phyloP scores from a whole-genome alignment of 2,113 vertebrate species.

The Xenopus tropicalis region DNA sequence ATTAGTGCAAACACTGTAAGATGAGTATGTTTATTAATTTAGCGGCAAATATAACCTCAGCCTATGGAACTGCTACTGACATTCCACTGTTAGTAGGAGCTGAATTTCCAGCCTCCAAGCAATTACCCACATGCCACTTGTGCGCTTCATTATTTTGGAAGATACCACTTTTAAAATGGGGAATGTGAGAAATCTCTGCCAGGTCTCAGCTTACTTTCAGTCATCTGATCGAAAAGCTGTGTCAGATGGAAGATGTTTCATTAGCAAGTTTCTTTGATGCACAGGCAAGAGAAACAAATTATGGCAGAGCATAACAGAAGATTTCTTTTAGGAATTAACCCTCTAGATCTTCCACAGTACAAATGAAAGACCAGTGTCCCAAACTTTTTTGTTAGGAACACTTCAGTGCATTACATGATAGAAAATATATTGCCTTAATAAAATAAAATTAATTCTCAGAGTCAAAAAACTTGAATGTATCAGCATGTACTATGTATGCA shows the following conservation, averaged over 20 bases:
- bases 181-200: background rate
- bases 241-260: background rate
- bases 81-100: background rate
- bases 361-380: too few species aligned
- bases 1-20: too few species aligned
- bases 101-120: background rate
- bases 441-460: too few species aligned
- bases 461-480: too few species aligned
- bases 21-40: too few species aligned
- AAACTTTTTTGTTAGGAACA: too few species aligned
- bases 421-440: too few species aligned
- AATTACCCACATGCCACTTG: background rate
- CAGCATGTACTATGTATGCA: too few species aligned
- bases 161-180: background rate
- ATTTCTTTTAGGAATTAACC: background rate
- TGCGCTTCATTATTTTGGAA: background rate
- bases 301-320: background rate
- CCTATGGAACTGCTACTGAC: too few species aligned
- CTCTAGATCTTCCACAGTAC: background rate
- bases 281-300: background rate
- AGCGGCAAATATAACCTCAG: too few species aligned
- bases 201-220: background rate
- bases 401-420: too few species aligned
- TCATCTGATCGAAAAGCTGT: background rate
- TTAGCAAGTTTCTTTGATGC: slow-evolving; percentile 1